These are phyloP conservation scores for Cryptotermes secundus DNA, from an alignment of 1,140 invertebrate genomes.

Conservation along the genomic window DNA sequence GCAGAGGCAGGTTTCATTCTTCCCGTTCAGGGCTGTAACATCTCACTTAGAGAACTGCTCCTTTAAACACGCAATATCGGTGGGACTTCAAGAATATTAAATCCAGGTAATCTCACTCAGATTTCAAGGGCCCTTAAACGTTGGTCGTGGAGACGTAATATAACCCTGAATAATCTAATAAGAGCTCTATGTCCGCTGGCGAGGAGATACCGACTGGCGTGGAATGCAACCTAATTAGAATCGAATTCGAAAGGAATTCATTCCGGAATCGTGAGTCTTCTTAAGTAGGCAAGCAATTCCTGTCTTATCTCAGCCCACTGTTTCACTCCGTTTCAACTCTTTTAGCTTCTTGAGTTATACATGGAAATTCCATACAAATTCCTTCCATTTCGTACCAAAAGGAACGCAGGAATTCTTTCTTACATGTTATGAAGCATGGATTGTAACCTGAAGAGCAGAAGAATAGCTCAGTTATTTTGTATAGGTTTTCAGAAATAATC, in stretches of 20 bases:
- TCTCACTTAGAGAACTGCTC: slow-evolving; percentile 6
- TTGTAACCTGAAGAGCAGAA: too few relatives aligned
- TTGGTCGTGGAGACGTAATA: neutral
- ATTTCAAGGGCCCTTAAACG: slow-evolving; percentile 12
- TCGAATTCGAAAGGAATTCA: neutral
- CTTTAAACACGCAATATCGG: neutral
- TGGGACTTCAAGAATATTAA: slow-evolving; percentile 9
- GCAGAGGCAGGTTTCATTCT: neutral
- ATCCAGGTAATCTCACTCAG: slow-evolving; percentile 6
- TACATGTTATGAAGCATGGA: too few relatives aligned
- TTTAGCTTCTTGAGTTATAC: neutral
- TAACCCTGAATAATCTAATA: slow-evolving; percentile 3
- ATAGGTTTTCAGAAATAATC: too few relatives aligned
- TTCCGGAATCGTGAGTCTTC: neutral
- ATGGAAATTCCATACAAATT: too few relatives aligned
- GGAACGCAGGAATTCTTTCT: too few relatives aligned
- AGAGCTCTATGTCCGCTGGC: neutral
- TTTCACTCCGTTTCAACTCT: neutral
- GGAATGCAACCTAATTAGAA: slow-evolving; percentile 12
- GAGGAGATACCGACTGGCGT: neutral
- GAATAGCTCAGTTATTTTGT: too few relatives aligned
- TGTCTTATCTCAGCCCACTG: neutral
- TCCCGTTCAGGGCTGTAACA: neutral
- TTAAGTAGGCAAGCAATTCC: neutral
- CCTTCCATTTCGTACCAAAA: too few relatives aligned